Percentiles rank a stretch among this genome's conserved stretches.
Conservation (phyloP, 2,797 vertebrate species). For the Microcaecilia unicolor region DNA sequence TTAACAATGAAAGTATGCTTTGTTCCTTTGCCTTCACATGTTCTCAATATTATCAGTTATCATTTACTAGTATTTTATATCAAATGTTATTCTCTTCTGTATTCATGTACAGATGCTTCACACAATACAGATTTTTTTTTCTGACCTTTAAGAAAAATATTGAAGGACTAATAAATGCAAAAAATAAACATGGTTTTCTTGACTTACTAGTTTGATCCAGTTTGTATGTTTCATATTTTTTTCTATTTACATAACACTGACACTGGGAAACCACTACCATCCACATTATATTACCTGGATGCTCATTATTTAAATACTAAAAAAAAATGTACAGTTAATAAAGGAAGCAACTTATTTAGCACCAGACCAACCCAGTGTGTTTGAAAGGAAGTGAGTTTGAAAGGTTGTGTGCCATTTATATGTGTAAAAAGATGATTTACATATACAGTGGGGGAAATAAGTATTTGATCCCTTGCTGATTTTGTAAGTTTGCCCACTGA, state of each 20-base stretch:
- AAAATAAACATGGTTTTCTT: slow-evolving; percentile 7
- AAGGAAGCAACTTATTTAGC: slow-evolving; percentile 50
- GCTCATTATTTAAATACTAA: slow-evolving; percentile 48
- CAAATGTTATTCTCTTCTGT: slow-evolving; percentile 36
- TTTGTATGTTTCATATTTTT: slow-evolving; percentile 19
- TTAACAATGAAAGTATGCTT: slow-evolving; percentile 77
- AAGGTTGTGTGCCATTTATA: too few species aligned
- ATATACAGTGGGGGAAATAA: too few species aligned
- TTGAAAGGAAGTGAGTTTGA: too few species aligned
- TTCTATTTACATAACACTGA: slow-evolving; percentile 9
- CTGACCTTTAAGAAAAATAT: slow-evolving; percentile 15
- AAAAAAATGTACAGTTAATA: slow-evolving; percentile 47
- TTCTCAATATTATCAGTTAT: slow-evolving; percentile 64
- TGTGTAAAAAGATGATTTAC: too few species aligned
- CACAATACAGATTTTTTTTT: slow-evolving; percentile 23
- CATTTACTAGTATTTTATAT: slow-evolving; percentile 45
- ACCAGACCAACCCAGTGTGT: too few species aligned
- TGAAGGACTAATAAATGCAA: slow-evolving; percentile 22
- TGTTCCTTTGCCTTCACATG: slow-evolving; percentile 75
- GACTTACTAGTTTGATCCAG: slow-evolving; percentile 5
- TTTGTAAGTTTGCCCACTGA: too few species aligned
- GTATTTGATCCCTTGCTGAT: too few species aligned
- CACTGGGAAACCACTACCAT: slow-evolving; percentile 2
- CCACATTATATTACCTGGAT: slow-evolving; percentile 23
- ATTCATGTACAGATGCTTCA: slow-evolving; percentile 34